Base-by-base conservation (phyloP, 2,888 invertebrate species). In the Acronicta aceris region DNA sequence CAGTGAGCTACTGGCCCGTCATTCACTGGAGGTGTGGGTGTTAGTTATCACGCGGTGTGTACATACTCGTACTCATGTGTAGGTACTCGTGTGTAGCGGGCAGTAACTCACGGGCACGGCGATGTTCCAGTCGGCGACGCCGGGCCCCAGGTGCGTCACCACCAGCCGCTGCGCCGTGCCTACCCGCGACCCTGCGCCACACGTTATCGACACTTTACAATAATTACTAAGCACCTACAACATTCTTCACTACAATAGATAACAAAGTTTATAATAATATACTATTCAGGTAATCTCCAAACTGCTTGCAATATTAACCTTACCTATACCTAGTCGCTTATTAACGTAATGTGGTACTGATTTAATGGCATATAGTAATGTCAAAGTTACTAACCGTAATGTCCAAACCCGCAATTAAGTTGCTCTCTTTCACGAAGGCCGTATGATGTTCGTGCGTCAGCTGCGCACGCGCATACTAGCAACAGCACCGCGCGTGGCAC, bases 41-140 rank as follows among this genome's bases (percentile, higher is more conserved):
- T 21, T 3, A 21, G 21, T 4, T 21, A 21, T 3, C 5, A 27
- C 7, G 5, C 27, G 27, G 27, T 27, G 27, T 5, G 27, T 27
- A 25, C 4, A 5, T 25, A 25, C 25, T 25, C 4, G 25, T 2
- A 25, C 2, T 5, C 5, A 5, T 2, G 25, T 5, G 5, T 25
- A 25, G 25, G 25, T 5, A 27, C 5, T 27, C 27, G 27, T 27
- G 6, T 7, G 27, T 30, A 7, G 30, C 10, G 30, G 30, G 30
- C 30, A 10, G 30, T 21, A 21, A 57, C 72, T 67, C 38, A 71
- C 71, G 42, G 71, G 71, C 16, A 72, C 59, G 25, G 59, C 57
- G 48, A 72, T 52, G 38, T 59, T 68, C 71, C 73, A 72, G 43
- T 64, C 65, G 12, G 71, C 57, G 33, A 58, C 52, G 15, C 57